phyloP scores from a whole-genome alignment of 1,140 invertebrate genomes.

The Scaptomyza montana region DNA sequence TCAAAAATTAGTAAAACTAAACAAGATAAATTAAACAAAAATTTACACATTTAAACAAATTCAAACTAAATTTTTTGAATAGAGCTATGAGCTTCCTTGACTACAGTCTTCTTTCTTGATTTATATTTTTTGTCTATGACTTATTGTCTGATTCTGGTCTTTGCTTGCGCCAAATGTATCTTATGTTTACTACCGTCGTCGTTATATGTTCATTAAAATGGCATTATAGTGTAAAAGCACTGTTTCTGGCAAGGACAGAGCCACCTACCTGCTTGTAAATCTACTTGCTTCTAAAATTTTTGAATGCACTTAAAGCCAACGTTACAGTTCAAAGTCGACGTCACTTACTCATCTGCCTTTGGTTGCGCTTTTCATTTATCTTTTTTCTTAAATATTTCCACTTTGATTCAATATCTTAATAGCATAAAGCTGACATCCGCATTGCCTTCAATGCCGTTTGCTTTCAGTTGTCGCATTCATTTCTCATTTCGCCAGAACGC shows the following conservation, averaged over 20 bases:
- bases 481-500: background rate
- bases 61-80: too few species aligned
- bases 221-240: slow-evolving; percentile 76
- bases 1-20: too few species aligned
- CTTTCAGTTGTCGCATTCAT: slow-evolving; percentile 45
- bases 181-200: slow-evolving; percentile 35
- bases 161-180: slow-evolving; percentile 73
- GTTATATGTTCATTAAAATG: slow-evolving; percentile 68
- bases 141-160: slow-evolving; percentile 11
- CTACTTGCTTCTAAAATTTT: slow-evolving; percentile 38
- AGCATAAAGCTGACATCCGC: slow-evolving; percentile 81
- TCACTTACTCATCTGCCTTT: slow-evolving; percentile 69
- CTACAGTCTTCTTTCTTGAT: too few species aligned
- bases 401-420: slow-evolving; percentile 82
- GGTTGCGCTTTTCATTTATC: slow-evolving; percentile 24
- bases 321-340: slow-evolving; percentile 74
- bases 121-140: background rate
- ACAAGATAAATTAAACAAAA: too few species aligned
- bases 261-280: slow-evolving; percentile 20
- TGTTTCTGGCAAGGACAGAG: background rate
- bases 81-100: too few species aligned
- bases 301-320: slow-evolving; percentile 79
- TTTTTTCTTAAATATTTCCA: slow-evolving; percentile 70
- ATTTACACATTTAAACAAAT: too few species aligned
- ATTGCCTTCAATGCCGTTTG: slow-evolving; percentile 49